A percentile compares a stretch with the other conserved stretches of the same genome.
phyloP scores from a whole-genome alignment of 2,797 vertebrate genomes.

The Bovichtus variegatus region DNA sequence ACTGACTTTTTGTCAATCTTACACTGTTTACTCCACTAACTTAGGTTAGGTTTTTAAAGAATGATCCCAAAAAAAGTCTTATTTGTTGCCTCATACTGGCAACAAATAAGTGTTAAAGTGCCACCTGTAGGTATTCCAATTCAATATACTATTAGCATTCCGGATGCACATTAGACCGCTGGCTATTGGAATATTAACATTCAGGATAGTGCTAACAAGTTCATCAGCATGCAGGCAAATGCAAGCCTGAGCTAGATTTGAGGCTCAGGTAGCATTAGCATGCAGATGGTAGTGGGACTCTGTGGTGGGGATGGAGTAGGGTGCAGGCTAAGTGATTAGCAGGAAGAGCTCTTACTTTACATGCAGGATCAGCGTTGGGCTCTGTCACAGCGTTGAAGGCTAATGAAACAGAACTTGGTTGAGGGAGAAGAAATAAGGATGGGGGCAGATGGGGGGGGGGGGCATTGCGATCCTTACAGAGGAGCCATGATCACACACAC shows the following conservation, averaged over 20 bases:
- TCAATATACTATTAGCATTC: constrained; percentile 61
- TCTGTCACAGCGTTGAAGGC: constrained; percentile 47
- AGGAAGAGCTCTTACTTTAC: constrained; percentile 63
- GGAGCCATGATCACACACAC: constrained; percentile 37
- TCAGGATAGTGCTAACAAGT: constrained; percentile 69
- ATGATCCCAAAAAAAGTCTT: constrained; percentile 9
- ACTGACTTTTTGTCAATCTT: constrained; percentile 33
- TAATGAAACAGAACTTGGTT: constrained; percentile 63
- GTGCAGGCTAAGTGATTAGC: constrained; percentile 68
- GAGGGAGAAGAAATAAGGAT: constrained; percentile 16
- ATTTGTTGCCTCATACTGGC: constrained; percentile 19
- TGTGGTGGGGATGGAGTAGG: constrained; percentile 37
- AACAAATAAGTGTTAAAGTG: constrained; percentile 17
- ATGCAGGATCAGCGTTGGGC: constrained; percentile 62
- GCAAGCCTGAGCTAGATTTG: constrained; percentile 35
- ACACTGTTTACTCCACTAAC: constrained; percentile 10
- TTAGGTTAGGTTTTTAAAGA: constrained; percentile 14
- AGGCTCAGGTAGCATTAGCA: constrained; percentile 70
- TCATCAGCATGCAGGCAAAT: constrained; percentile 69
- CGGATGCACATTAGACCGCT: constrained; percentile 45
- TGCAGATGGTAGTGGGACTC: constrained; percentile 58
- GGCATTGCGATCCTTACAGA: constrained; percentile 34
- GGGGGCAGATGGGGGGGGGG: neutral
- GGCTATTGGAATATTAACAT: constrained; percentile 66
- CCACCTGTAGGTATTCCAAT: constrained; percentile 33